Base-by-base conservation (phyloP, 1,140 invertebrate genomes). In the Ostrea denselamellosa region DNA sequence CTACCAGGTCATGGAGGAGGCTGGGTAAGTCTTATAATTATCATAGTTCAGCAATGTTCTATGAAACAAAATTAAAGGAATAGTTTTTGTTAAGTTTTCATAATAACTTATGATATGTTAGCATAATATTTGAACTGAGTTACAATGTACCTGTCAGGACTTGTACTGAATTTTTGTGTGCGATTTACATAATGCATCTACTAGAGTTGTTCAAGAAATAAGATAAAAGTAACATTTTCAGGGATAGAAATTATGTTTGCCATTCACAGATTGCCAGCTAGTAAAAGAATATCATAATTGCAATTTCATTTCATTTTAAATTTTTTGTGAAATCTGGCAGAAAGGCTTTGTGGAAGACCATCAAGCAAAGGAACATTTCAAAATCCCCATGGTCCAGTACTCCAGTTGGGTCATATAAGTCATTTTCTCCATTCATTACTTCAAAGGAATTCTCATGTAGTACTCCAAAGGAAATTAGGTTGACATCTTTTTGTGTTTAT, bases 1-100 rank as follows among this genome's bases (percentile, higher is more conserved):
- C 87, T 93, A 92, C 86, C 90, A 93, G 65, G 89, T 91, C 54
- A 93, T 93, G 92, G 91, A 92, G 58, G 92, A 92, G 83, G 86
- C 92, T 22, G 92, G 91, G 90, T 92, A 87, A 51, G 87, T 81
- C n/a, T n/a, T n/a, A n/a, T n/a, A n/a, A n/a, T n/a, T n/a, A n/a
- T n/a, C 14, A 10, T 52, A 51, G 17, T 81, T 62, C n/a, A 19
- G 14, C 14, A 62, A 62, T 7, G n/a, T 44, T 44, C 5, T 44
- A 44, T 2, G 34, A 5, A 44, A 44, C 34, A 44, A 44, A 44
- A 44, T 44, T 44, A 1, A 44, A 44, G 34, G 5, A 44, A 44
- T 44, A 44, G 34, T 44, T 44, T 62, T 62, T 62, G 58, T 62
- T n/a, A 62, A 62, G 7, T n/a, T 14, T 17, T 12, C 58, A 14